Conservation (phyloP, 2,888 invertebrate species). For the Nycteola revayana region DNA sequence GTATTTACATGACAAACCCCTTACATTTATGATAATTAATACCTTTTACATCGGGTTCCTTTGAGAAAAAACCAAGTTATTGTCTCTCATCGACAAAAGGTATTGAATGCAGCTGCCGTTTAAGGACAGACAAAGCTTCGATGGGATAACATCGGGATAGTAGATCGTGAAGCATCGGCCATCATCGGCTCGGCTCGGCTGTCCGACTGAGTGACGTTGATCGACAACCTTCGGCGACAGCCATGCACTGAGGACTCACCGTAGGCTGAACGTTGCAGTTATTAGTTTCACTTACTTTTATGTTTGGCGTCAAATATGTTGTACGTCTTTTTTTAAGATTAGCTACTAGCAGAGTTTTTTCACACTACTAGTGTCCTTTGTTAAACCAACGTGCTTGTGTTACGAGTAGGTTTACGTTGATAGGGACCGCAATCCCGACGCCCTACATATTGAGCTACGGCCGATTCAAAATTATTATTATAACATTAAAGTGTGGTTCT, state of each 20-base stretch:
- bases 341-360: too few species aligned
- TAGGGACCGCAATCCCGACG: too few species aligned
- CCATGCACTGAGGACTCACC: conserved; percentile 22
- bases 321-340: too few species aligned
- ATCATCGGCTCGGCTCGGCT: conserved; percentile 44
- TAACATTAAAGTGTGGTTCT: too few species aligned
- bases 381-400: too few species aligned
- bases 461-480: too few species aligned
- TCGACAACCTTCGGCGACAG: conserved; percentile 62
- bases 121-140: conserved; percentile 72
- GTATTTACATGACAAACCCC: conserved; percentile 38
- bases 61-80: conserved; percentile 50
- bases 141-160: conserved; percentile 66
- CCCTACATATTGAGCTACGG: too few species aligned
- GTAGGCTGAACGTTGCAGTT: conserved; percentile 4
- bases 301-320: too few species aligned
- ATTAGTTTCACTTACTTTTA: too few species aligned
- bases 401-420: too few species aligned
- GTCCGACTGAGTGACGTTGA: conserved; percentile 65
- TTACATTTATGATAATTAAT: conserved; percentile 65
- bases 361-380: too few species aligned
- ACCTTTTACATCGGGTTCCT: conserved; percentile 41
- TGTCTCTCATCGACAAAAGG: conserved; percentile 60
- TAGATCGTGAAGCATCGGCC: conserved; percentile 63
- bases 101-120: conserved; percentile 65